Base-by-base conservation (phyloP, 2,113 vertebrate genomes). In the Gobiocypris rarus region DNA sequence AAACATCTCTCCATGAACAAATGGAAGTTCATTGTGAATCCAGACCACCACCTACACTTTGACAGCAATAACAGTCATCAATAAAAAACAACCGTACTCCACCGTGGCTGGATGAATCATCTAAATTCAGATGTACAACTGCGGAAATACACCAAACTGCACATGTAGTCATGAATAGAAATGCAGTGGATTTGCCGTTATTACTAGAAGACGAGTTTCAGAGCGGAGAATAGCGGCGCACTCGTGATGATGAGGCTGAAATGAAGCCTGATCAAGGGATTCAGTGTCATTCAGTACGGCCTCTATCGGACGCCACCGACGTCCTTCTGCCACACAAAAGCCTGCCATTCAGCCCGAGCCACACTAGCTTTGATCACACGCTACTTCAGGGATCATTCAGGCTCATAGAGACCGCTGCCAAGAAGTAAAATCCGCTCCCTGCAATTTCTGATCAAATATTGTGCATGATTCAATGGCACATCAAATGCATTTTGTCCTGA, bases 381-480 rank as follows among this genome's bases (percentile, higher is more conserved):
- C 24, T 80, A 80, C 78, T 80, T 80, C 59, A 52, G 78, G 38
- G n/a, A 48, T 65, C 78, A 50, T 80, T 63, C 59, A 79, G 56
- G 6, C n/a, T 79, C 76, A 43, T 28, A 63, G 14, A 78, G 22
- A 45, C 26, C 43, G 26, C 24, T 50, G 41, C 17, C 24, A 19
- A 65, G 8, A 19, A 34, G 61, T 28, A 50, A 80, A 80, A 80
- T n/a, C 26, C 0, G 6, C 15, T 80, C 41, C 59, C 77, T 48
- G 78, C 78, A 80, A 80, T 80, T 80, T 80, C 78, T 48, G 78
- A 80, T 80, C 78, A 80, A 80, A 80, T 80, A 80, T 80, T 80
- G 59, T 67, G 77, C 26, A 65, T 50, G 59, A 67, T 48, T 80
- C 78, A 80, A 80, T 50, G 43, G 24, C 59, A 63, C 34, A 65